Conservation (phyloP, 2,888 invertebrate species). For the Lasioglossum morio region DNA sequence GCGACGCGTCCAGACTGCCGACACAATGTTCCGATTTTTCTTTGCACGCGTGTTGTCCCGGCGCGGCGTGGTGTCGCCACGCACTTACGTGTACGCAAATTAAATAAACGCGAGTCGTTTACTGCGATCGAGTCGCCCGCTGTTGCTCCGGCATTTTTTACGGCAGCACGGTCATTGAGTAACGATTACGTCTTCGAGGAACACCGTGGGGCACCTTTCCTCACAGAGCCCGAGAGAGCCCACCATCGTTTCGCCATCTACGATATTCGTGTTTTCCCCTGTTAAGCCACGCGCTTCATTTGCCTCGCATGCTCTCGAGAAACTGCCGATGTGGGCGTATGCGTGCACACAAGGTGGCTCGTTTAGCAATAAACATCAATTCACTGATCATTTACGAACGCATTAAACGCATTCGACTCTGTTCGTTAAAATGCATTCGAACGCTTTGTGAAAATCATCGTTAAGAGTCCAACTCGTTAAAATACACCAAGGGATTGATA, state of each 20-base stretch:
- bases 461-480: no score
- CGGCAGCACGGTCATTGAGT: slow-evolving; percentile 14
- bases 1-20: slow-evolving; percentile 66
- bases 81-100: slow-evolving; percentile 38
- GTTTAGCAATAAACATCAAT: background rate
- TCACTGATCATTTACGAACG: no score
- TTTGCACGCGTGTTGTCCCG: slow-evolving; percentile 43
- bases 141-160: slow-evolving; percentile 17
- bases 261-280: slow-evolving; percentile 30
- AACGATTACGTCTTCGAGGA: slow-evolving; percentile 34
- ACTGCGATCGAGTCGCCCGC: slow-evolving; percentile 21
- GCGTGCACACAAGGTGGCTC: background rate
- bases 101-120: slow-evolving; percentile 36
- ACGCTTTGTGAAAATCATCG: no score
- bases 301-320: slow-evolving; percentile 19
- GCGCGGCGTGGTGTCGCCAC: slow-evolving; percentile 28
- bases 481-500: no score
- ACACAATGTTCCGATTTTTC: slow-evolving; percentile 70
- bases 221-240: background rate
- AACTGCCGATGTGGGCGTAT: slow-evolving; percentile 1
- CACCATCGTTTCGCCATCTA: slow-evolving; percentile 24
- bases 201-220: background rate
- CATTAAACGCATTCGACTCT: no score
- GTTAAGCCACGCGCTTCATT: slow-evolving; percentile 28
- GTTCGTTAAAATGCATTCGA: no score